Base-by-base conservation (phyloP, 2,113 vertebrate genomes). In the Menura novaehollandiae region DNA sequence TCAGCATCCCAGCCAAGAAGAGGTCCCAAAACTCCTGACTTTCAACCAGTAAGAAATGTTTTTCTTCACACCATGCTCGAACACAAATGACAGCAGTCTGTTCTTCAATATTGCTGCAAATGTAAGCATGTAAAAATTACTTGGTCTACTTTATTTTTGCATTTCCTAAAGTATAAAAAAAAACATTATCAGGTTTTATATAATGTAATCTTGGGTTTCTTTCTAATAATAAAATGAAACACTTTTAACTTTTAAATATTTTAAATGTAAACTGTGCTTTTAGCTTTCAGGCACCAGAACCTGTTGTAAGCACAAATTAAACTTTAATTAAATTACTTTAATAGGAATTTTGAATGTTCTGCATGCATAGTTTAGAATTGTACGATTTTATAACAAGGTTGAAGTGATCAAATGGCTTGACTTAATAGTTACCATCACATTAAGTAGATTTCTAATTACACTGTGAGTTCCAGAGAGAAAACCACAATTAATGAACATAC, bases 301-400 rank as follows among this genome's bases (percentile, higher is more conserved):
- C 32, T 58, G 71, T 66, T 82, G 47, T 64, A 88, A 81, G 93
- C 56, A 89, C 81, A 96, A 97, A 95, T 96, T 94, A 94, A 96
- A 94, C 39, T 90, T 96, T 90, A 96, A 97, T 96, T 95, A 91
- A 95, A 96, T 91, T 96, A 97, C 94, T 93, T 91, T 81, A 96
- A 82, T 68, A 94, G 55, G 37, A 94, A 94, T 92, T 97, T 75
- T 95, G 88, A 92, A 87, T 74, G 95, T 96, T 97, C 85, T 92
- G 86, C 89, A 97, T 88, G 81, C 73, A 88, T 55, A 75, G 87
- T 81, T 96, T 81, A 91, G 49, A 91, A 94, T 55, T 96, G 60
- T 91, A 97, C 58, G 94, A 95, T 80, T 97, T 90, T 76, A 79
- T 51, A 96, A 90, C 89, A 95, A 83, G 81, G 64, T 24, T 79